phyloP scores from a whole-genome alignment of 2,113 vertebrate genomes.

The Stigmatopora argus region DNA sequence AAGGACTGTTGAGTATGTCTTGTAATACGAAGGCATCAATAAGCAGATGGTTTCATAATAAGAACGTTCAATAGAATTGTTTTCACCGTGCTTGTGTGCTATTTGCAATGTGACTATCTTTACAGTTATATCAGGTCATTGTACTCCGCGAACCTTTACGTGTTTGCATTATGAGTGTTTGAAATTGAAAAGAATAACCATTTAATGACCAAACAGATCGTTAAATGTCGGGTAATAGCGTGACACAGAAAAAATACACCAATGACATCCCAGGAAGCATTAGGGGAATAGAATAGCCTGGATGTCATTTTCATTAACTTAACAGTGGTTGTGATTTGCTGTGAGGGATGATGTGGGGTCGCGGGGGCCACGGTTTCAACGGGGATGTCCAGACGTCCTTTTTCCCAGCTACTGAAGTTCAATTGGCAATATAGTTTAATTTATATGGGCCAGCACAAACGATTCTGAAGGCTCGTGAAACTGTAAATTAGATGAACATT shows the following conservation, averaged over 20 bases:
- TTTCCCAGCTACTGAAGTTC: background rate
- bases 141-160: no score
- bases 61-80: conserved; percentile 12
- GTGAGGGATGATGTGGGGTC: background rate
- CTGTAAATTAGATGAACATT: no score
- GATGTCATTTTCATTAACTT: background rate
- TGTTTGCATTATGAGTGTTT: conserved; percentile 3
- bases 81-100: background rate
- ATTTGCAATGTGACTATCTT: conserved; percentile 6
- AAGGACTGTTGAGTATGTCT: background rate
- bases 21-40: conserved; percentile 6
- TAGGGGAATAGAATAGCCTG: conserved; percentile 6
- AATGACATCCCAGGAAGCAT: conserved; percentile 14
- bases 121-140: background rate
- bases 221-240: conserved; percentile 23
- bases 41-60: conserved; percentile 13
- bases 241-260: background rate
- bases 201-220: conserved; percentile 37
- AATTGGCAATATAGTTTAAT: no score
- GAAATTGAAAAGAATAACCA: conserved; percentile 48
- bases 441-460: no score
- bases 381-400: no score
- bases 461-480: no score
- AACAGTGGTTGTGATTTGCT: background rate
- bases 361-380: no score